A percentile compares a stretch with the other conserved stretches of the same genome.
Evolutionary conservation across 2,113 vertebrate genomes (phyloP).

Genomic region (Callaeas wilsoni): DNA sequence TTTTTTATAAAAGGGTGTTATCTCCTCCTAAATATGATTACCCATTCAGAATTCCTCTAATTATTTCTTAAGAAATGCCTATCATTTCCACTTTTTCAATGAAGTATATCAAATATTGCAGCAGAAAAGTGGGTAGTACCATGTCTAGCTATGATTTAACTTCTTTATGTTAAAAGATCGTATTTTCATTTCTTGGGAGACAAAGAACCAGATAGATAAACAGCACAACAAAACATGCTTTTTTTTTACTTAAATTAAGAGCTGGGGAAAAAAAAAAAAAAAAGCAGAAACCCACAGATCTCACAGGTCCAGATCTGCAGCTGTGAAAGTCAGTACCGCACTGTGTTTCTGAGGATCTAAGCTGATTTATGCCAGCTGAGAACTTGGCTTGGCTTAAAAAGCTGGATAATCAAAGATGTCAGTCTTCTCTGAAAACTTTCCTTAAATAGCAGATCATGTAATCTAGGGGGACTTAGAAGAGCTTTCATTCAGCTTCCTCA

Average conservation of each 20-base stretch:
- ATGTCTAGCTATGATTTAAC: neutral
- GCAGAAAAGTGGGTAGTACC: neutral
- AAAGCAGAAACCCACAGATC: neutral
- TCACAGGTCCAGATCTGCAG: neutral
- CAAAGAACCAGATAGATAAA: neutral
- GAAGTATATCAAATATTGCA: neutral
- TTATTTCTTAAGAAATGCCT: neutral
- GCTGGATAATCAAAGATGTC: neutral
- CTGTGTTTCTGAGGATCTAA: neutral
- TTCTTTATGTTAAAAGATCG: neutral
- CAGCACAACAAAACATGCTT: neutral
- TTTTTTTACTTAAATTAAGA: neutral
- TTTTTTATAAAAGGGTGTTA: neutral
- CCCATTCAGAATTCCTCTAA: neutral
- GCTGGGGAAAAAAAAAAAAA: too few species aligned
- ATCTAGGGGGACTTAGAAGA: neutral
- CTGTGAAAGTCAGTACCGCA: neutral
- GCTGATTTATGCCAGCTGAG: neutral
- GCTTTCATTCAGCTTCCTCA: constrained; percentile 15
- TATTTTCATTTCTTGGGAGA: neutral
- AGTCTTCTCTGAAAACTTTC: neutral
- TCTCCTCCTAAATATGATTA: neutral
- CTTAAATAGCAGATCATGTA: neutral
- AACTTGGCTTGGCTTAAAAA: neutral
- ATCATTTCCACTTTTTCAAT: neutral